phyloP scores from a whole-genome alignment of 2,113 vertebrate species.

The Platanista minor region DNA sequence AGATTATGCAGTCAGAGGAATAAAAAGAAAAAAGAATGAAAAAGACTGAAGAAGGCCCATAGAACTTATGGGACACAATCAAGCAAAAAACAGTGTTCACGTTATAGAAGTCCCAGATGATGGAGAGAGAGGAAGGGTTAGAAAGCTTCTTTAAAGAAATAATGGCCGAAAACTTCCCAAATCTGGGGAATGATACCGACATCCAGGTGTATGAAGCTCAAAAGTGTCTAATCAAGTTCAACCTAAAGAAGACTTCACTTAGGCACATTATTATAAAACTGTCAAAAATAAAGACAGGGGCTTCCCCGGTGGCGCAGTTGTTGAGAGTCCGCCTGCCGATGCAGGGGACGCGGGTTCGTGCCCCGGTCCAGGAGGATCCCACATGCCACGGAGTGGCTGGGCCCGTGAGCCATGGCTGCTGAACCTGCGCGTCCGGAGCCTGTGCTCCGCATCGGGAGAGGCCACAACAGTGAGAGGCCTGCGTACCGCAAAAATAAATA shows the following conservation, averaged over 20 bases:
- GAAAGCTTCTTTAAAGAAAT: neutral
- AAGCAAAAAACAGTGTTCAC: neutral
- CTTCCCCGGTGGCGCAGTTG: no score
- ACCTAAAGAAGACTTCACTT: neutral
- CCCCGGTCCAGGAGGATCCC: no score
- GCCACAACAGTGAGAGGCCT: no score
- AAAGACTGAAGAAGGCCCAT: neutral
- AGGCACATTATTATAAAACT: neutral
- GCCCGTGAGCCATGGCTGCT: no score
- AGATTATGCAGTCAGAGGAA: neutral
- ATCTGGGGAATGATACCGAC: neutral
- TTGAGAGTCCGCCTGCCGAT: no score
- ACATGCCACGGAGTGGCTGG: no score
- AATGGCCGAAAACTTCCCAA: neutral
- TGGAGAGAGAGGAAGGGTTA: neutral
- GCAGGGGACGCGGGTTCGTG: no score
- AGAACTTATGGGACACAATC: neutral
- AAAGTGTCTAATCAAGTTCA: neutral
- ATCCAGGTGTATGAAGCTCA: neutral
- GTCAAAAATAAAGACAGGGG: neutral
- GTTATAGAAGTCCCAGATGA: neutral
- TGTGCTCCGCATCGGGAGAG: no score
- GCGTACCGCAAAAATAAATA: no score
- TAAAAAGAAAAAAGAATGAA: neutral
- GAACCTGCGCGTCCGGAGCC: no score